Evolutionary conservation across 2,888 invertebrate genomes (phyloP).

Genomic region (Cyclophora albipunctata): DNA sequence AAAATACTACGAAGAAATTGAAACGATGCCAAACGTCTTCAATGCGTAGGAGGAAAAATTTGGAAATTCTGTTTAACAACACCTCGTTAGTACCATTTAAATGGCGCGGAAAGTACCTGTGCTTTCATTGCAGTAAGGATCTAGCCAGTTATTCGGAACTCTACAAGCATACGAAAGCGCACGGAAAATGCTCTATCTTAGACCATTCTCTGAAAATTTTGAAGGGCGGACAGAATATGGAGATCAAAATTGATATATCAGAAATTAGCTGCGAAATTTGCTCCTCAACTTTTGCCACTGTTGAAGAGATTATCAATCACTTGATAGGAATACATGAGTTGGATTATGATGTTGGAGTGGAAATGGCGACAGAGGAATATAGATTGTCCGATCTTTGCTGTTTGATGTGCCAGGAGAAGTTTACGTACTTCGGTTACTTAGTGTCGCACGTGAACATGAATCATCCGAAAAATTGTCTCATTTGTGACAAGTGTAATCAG

Average conservation of each 20-base stretch:
- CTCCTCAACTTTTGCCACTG: slow-evolving; percentile 30
- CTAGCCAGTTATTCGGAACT: slow-evolving; percentile 47
- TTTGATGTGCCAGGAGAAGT: slow-evolving; percentile 47
- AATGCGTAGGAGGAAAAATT: slow-evolving; percentile 58
- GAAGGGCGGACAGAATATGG: slow-evolving; percentile 65
- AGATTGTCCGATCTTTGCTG: slow-evolving; percentile 51
- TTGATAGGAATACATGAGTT: slow-evolving; percentile 46
- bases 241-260: slow-evolving; percentile 63
- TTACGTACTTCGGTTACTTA: slow-evolving; percentile 58
- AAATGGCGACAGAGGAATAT: slow-evolving; percentile 64
- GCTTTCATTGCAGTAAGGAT: slow-evolving; percentile 64
- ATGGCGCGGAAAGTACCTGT: slow-evolving; percentile 66
- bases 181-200: slow-evolving; percentile 52
- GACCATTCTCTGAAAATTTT: slow-evolving; percentile 61
- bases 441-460: slow-evolving; percentile 59
- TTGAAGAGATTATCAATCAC: slow-evolving; percentile 48
- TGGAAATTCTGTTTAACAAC: slow-evolving; percentile 63
- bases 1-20: slow-evolving; percentile 51
- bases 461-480: slow-evolving; percentile 60
- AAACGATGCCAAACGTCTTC: slow-evolving; percentile 56
- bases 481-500: slow-evolving; percentile 62
- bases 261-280: slow-evolving; percentile 54
- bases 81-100: slow-evolving; percentile 65
- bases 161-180: slow-evolving; percentile 51
- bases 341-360: slow-evolving; percentile 50